Evolutionary conservation across 2,888 invertebrate genomes (phyloP), one percentile per base, ranked within the genome.

Genomic region (Pandemis corylana): DNA sequence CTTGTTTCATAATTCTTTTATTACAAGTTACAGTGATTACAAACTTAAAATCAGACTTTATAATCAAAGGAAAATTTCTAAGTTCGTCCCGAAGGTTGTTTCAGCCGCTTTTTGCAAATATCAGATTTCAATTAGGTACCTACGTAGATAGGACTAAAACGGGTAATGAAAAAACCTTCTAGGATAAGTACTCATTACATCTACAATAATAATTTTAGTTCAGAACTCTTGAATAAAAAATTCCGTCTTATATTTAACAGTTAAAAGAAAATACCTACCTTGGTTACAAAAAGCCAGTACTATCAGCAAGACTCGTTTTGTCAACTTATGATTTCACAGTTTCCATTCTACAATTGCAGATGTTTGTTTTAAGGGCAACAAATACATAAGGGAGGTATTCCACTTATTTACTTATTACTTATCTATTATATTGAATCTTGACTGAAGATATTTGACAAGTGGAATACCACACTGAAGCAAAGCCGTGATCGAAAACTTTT

Each of bases 31-130:
- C 61, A 75, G 53, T 62, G 73, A 75, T 51, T 78, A 81, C 79
- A 81, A 81, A 82, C 80, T 81, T 78, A 80, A 53, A 80, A 75
- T 82, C 84, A 82, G 80, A 84, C 80, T 80, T 81, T 78, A 80
- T 65, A 77, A 72, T 75, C 78, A 77, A 76, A 77, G 73, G 75
- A 75, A 74, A 20, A 59, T 20, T 59, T 59, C 28, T 59, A 59
- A 59, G 20, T 59, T 59, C 28, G 5, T 59, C 13, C 56, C 7
- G 12, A 59, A 59, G 59, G 59, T 62, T 62, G 5, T 62, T 41
- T 13, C 36, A 62, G 36, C 12, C 36, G 12, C 12, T 1, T 28
- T 28, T 59, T 28, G 20, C 20, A 20, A 20, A 20, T 20, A 2
- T 36, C 2, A 44, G 7, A 44, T 44, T 56, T 12, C 0, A 4